Evolutionary conservation across 2,797 vertebrate genomes (phyloP).

Genomic region (Gallirallus australis): DNA sequence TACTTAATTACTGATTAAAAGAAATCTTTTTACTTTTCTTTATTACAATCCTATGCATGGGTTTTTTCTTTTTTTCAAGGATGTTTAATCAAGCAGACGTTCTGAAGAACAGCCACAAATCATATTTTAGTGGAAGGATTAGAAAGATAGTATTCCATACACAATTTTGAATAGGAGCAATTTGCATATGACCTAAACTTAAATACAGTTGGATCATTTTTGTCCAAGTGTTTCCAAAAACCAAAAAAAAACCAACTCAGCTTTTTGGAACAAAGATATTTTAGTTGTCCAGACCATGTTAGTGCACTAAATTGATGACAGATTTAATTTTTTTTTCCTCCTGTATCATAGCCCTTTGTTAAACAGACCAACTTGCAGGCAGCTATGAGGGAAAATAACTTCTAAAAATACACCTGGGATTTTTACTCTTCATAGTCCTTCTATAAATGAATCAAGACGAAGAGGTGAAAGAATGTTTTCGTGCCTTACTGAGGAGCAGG

Average conservation of each 20-base stretch:
- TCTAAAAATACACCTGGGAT: background rate
- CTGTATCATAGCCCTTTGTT: background rate
- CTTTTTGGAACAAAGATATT: background rate
- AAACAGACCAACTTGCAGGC: background rate
- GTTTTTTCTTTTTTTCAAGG: background rate
- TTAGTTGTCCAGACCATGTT: background rate
- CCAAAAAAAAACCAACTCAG: background rate
- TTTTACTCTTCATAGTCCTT: background rate
- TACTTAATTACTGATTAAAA: slow-evolving; percentile 68
- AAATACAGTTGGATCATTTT: background rate
- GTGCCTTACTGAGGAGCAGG: background rate
- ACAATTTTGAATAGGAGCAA: background rate
- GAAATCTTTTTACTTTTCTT: slow-evolving; percentile 41
- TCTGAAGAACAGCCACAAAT: slow-evolving; percentile 43
- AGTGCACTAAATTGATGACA: background rate
- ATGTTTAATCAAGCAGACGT: slow-evolving; percentile 37
- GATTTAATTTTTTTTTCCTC: background rate
- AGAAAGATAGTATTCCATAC: background rate
- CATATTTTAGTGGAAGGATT: slow-evolving; percentile 31
- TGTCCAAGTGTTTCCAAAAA: background rate
- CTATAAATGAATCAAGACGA: background rate
- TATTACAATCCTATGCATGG: slow-evolving; percentile 28
- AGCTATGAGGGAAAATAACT: background rate
- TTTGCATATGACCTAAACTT: background rate
- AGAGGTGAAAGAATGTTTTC: background rate